Conservation (phyloP, 1,140 invertebrate species). For the Ostrea denselamellosa region DNA sequence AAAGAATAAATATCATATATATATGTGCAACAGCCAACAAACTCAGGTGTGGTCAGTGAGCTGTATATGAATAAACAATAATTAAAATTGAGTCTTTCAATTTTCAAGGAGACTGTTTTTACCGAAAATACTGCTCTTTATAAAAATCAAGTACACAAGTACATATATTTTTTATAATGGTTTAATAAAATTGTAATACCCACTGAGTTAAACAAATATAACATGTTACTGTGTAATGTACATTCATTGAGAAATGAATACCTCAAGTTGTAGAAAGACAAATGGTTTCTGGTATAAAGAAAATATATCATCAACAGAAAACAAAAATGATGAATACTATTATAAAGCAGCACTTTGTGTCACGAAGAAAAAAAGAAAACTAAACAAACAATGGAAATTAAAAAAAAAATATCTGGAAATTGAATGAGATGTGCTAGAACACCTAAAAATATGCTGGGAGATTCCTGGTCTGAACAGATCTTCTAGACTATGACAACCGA, state of each 20-base stretch:
- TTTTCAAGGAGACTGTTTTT: no score
- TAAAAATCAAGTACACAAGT: background rate
- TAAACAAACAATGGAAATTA: no score
- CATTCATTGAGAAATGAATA: background rate
- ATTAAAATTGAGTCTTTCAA: no score
- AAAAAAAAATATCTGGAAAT: no score
- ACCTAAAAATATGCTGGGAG: background rate
- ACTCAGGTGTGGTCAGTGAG: no score
- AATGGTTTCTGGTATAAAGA: conserved; percentile 13
- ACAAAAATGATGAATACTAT: background rate
- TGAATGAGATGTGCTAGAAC: no score
- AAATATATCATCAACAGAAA: background rate
- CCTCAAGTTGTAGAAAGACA: conserved; percentile 7
- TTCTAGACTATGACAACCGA: background rate
- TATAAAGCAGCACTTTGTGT: background rate
- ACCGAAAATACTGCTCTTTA: no score
- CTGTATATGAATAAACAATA: no score
- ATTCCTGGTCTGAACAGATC: background rate
- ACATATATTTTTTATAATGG: background rate
- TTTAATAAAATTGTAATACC: conserved; percentile 27
- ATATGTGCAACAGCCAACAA: no score
- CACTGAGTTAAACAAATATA: background rate
- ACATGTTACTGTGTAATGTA: background rate
- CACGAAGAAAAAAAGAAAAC: no score
- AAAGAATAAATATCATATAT: no score